Base-by-base conservation (phyloP, 2,888 invertebrate genomes). In the Drosophila kuntzei region DNA sequence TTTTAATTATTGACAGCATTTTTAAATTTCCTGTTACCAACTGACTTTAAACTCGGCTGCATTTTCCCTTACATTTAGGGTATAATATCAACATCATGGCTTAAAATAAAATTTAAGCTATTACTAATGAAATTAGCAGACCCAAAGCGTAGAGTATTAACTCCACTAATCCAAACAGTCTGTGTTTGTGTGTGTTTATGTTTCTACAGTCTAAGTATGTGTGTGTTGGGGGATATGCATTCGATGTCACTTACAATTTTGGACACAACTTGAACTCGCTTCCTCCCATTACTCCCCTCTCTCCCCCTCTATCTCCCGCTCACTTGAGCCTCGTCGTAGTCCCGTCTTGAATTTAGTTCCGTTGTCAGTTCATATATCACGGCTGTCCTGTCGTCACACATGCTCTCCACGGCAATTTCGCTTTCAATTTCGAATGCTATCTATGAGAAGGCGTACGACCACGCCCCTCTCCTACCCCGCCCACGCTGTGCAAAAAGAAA, bases 371-470 rank as follows among this genome's bases (percentile, higher is more conserved):
- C 89, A 87, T 87, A 87, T 87, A 89, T 87, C 87, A 87, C 76
- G 22, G 47, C 53, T 47, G 55, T 62, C 49, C 64, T 76, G 82
- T 85, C 88, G 89, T 88, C 83, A 83, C 89, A 88, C 89, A 89
- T 87, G 88, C 79, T 86, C 79, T 86, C 86, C 73, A 70, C 88
- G 50, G 71, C 79, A 85, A 88, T 90, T 88, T 89, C 90, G 89
- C 88, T 89, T 89, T 89, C 88, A 90, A 88, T 90, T 88, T 90
- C 90, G 76, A 77, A 87, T 89, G 89, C 83, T 76, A 87, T 85
- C 87, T 87, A 80, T 83, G 70, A 86, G 76, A 78, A 68, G 71
- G 87, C 74, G 62, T 71, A 14, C 53, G 46, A 20, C 71, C 65
- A 39, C 20, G 32, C 41, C 41, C 50, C 25, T 8, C 14, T 11